phyloP scores from a whole-genome alignment of 2,888 invertebrate genomes.

The Acleris emargana region DNA sequence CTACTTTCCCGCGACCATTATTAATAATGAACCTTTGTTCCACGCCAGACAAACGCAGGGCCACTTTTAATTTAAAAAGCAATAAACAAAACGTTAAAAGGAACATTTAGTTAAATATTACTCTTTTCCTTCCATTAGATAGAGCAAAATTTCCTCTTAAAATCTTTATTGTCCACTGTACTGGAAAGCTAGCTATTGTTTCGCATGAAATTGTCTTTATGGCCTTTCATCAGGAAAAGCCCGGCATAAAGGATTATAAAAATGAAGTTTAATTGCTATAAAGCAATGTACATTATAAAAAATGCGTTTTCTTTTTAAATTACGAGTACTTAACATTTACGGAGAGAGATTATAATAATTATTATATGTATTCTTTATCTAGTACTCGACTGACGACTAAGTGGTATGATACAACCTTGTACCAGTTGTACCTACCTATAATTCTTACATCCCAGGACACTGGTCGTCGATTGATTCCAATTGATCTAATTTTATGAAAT shows the following conservation, averaged over 20 bases:
- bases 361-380: no score
- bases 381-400: no score
- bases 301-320: background rate
- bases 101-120: constrained; percentile 41
- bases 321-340: no score
- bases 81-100: constrained; percentile 42
- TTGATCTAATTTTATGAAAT: no score
- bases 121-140: constrained; percentile 48
- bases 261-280: constrained; percentile 9
- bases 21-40: constrained; percentile 19
- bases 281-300: constrained; percentile 9
- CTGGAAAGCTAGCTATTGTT: constrained; percentile 45
- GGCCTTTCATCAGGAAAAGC: constrained; percentile 44
- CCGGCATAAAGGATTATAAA: constrained; percentile 36
- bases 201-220: constrained; percentile 44
- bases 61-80: constrained; percentile 42
- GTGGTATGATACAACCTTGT: no score
- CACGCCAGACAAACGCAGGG: constrained; percentile 25
- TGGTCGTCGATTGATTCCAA: no score
- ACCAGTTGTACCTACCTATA: no score
- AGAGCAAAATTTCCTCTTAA: constrained; percentile 47
- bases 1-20: background rate
- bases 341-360: no score
- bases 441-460: no score
- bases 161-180: constrained; percentile 44